Evolutionary conservation across 2,888 invertebrate genomes (phyloP), one percentile per base, ranked within the genome.

Genomic region (Gisinianus flammeolus): DNA sequence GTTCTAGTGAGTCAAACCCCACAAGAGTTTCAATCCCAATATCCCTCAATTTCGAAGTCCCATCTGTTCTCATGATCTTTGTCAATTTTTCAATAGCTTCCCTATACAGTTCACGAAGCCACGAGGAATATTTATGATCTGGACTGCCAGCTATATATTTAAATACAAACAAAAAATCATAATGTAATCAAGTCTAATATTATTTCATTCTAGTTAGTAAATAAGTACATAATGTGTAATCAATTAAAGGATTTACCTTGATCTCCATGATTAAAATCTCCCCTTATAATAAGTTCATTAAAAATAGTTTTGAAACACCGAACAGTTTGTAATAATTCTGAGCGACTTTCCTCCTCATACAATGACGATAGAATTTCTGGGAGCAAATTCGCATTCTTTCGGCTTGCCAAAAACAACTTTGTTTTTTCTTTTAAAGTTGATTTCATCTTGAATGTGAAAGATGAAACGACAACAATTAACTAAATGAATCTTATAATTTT

Each of bases 91-190:
- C 86, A 86, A 91, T 90, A 0, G 91, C 89, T 82, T 92, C 90
- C 79, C 92, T 91, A 85, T 93, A 95, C 77, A 92, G 90, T 81
- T 91, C 90, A 73, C 89, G 88, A 62, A 94, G 87, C 93, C 93
- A 94, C 85, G 89, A 88, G 80, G 89, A 89, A 85, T 92, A 92
- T 85, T 91, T 90, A 66, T 88, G 88, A 86, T 92, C 92, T 0
- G 91, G 88, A 56, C 69, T 44, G n/a, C 26, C 69, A 26, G 16
- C 69, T 69, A 26, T 66, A 66, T 5, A 30, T n/a, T n/a, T n/a
- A 30, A 66, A 4, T 5, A 12, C 10, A 28, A 31, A 31, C 8
- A 31, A 66, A 26, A 26, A 66, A 44, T 70, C 6, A 22, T 67
- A 66, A 66, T n/a, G n/a, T n/a, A n/a, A n/a, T n/a, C n/a, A n/a